Evolutionary conservation across 2,888 invertebrate genomes (phyloP), one percentile per base, ranked within the genome.

Genomic region (Notocelia uddmanniana): DNA sequence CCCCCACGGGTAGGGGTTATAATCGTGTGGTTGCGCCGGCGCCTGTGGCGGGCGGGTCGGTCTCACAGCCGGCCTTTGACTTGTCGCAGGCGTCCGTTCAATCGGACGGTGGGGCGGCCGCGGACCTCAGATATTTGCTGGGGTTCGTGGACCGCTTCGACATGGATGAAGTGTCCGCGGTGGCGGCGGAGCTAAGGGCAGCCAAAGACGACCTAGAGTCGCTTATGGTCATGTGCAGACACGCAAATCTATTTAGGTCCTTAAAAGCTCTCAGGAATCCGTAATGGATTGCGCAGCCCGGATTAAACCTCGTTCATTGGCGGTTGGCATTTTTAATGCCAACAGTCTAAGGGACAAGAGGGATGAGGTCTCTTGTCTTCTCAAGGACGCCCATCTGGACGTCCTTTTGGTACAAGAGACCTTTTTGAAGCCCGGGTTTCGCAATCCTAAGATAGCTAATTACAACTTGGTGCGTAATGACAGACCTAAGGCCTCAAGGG

Each of bases 381-480:
- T 73, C 0, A 55, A 19, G 15, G 55, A 68, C 2, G 52, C 71
- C 37, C n/a, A 60, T 11, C 13, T 73, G 3, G 75, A 73, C 18
- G n/a, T 73, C 0, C 21, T 75, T 6, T 58, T 73, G 2, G 59
- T 73, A 6, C 73, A 75, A 48, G 69, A 75, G 54, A 74, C 73
- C 0, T 68, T 68, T 1, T 31, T 74, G 0, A 73, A 74, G 45
- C 71, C 73, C 0, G 13, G 41, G 0, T 15, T 5, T 11, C 37
- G 54, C 45, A 57, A 52, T 3, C 73, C 72, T 0, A 55, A 59
- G 0, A 63, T 75, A 0, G 62, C 69, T 0, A 72, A 73, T 11
- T 75, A 73, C 21, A 64, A 41, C 15, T n/a, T 58, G 10, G 37
- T 73, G n/a, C 26, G 69, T 1, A 50, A 71, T 9, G 67, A 73